These are phyloP conservation scores for Leucoraja erinaceus DNA, from an alignment of 2,113 vertebrate species.

Conservation along the genomic window DNA sequence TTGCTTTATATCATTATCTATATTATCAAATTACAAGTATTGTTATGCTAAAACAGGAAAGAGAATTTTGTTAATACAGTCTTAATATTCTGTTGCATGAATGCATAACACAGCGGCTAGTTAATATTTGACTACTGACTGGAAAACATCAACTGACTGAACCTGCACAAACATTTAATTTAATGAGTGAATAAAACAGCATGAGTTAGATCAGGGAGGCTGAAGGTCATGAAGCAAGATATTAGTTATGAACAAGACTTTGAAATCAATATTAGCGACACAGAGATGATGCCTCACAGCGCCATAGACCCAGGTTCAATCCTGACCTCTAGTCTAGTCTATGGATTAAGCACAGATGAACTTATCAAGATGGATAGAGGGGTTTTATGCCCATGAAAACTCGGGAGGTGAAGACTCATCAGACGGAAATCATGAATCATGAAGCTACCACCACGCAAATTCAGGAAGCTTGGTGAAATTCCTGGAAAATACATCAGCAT, in stretches of 20 bases:
- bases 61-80: background rate
- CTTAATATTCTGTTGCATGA: background rate
- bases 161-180: background rate
- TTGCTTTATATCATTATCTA: background rate
- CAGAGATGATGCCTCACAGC: no score
- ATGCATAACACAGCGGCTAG: background rate
- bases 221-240: background rate
- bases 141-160: background rate
- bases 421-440: no score
- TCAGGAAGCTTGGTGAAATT: no score
- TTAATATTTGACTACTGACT: background rate
- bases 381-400: no score
- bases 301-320: no score
- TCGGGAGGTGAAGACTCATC: no score
- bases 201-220: background rate
- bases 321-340: no score
- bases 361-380: no score
- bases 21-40: background rate
- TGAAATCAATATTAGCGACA: background rate
- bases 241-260: background rate
- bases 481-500: no score
- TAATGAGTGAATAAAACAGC: background rate
- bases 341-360: no score
- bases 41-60: background rate
- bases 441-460: no score